Conservation (phyloP, 2,797 vertebrate species). For the Sorex maritimensis region DNA sequence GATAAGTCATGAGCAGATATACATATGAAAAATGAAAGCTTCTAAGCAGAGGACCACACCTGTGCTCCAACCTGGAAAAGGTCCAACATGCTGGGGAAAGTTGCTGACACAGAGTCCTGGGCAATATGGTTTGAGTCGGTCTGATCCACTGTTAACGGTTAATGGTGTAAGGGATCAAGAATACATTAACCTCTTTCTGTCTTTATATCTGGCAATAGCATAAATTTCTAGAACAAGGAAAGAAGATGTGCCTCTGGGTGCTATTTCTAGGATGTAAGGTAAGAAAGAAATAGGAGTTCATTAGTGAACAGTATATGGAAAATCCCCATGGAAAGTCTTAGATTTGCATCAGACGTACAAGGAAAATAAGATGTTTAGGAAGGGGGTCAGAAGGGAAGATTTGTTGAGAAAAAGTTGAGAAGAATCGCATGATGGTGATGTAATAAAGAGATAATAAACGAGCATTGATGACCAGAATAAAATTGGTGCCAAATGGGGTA, state of each 20-base stretch:
- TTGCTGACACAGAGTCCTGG: neutral
- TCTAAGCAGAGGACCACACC: neutral
- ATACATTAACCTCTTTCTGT: neutral
- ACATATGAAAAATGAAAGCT: neutral
- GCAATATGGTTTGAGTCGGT: neutral
- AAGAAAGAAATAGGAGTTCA: constrained; percentile 1
- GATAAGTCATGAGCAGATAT: neutral
- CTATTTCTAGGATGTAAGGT: neutral
- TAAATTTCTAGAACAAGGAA: constrained; percentile 33
- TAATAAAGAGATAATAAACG: neutral
- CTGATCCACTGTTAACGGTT: neutral
- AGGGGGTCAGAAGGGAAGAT: neutral
- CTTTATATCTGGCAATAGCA: neutral
- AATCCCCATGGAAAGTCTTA: neutral
- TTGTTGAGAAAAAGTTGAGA: neutral
- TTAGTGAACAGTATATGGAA: neutral
- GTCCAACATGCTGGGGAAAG: neutral
- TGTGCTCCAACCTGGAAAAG: neutral
- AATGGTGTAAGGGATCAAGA: constrained; percentile 18
- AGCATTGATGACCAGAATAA: neutral
- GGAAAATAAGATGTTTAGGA: constrained; percentile 14
- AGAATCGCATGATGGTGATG: neutral
- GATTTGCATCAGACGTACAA: neutral
- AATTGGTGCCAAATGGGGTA: neutral
- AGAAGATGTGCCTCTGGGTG: neutral